Base-by-base conservation (phyloP, 2,797 vertebrate genomes). In the Bradypodion pumilum region DNA sequence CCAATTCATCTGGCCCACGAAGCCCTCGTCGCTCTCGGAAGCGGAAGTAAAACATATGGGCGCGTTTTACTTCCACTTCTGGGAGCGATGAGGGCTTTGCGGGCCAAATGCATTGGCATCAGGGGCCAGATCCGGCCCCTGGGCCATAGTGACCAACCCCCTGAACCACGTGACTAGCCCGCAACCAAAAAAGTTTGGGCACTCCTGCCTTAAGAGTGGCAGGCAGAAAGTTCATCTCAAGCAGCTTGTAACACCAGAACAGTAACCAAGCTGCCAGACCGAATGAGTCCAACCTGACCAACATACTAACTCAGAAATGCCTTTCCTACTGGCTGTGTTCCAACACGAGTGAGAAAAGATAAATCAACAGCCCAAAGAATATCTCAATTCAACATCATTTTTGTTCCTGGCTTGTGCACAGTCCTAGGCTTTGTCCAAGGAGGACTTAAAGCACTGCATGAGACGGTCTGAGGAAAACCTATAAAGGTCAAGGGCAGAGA, bases 261-360 rank as follows among this genome's bases (percentile, higher is more conserved):
- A 79, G 68, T 32, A 40, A 91, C 2, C 3, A n/a, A 83, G 60
- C 68, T 86, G 83, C 79, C 85, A n/a, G 21, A 32, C 88, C 44
- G 79, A 83, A 32, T 29, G 78, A 91, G 66, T 86, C 74, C 82
- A 90, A 90, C 79, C 88, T 90, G 78, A 85, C 73, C 74, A 90
- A 86, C 49, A 74, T 5, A 81, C 5, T 0, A 23, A 23, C 25
- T 82, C 60, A 62, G 63, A 44, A 84, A 87, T 86, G 23, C 32
- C 85, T 21, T 46, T 44, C 74, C 62, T 66, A 56, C 78, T 37
- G 1, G 2, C 85, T 85, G 15, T 32, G 78, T 42, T 52, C 72
- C 81, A 74, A 87, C 44, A 7, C 44, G n/a, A 76, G 56, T 74
- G 46, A 83, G 60, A 40, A 37, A 74, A 74, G 46, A 85, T 56